A percentile compares a stretch with the other conserved stretches of the same genome.
Evolutionary conservation across 2,888 invertebrate genomes (phyloP).

Genomic region (Actias luna): DNA sequence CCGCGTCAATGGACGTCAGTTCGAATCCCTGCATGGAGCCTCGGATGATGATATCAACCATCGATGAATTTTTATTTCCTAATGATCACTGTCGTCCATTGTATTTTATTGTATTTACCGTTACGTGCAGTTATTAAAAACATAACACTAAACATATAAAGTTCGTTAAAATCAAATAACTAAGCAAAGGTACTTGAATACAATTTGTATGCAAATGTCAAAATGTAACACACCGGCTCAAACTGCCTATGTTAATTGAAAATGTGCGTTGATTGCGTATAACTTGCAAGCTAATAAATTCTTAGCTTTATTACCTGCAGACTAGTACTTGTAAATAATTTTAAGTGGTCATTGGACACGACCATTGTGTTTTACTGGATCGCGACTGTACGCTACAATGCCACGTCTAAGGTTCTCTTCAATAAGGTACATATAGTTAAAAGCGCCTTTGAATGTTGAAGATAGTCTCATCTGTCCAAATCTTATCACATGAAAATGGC

Average conservation of each 20-base stretch:
- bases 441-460: too few species aligned
- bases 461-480: too few species aligned
- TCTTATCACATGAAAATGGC: too few species aligned
- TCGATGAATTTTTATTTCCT: neutral
- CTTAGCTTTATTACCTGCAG: neutral
- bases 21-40: too few species aligned
- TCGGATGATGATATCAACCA: neutral
- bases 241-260: neutral
- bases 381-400: too few species aligned
- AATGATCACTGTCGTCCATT: neutral
- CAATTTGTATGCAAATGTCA: neutral
- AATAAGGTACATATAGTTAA: too few species aligned
- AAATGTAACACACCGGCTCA: neutral
- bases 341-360: neutral
- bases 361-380: neutral
- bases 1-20: too few species aligned
- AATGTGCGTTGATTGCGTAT: neutral
- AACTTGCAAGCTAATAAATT: neutral
- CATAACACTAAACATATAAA: neutral
- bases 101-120: too few species aligned
- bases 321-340: neutral
- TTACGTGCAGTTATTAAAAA: too few species aligned
- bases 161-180: neutral
- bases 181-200: neutral
- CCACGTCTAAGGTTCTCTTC: too few species aligned